Conservation (phyloP, 2,797 vertebrate species). For the Chloroceryle inda region DNA sequence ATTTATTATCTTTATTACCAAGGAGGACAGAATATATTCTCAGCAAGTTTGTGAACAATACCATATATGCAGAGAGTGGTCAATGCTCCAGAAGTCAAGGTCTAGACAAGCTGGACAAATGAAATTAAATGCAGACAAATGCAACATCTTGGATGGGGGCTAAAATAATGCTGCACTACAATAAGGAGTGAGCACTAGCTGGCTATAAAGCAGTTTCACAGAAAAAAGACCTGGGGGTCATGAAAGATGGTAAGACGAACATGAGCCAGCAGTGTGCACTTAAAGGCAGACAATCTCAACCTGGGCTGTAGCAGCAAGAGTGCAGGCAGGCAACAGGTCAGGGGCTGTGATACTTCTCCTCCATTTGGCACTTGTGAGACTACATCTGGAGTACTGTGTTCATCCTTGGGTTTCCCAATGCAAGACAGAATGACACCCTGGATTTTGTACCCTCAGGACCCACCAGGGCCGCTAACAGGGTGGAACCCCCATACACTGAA, state of each 20-base stretch:
- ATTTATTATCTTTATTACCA: background rate
- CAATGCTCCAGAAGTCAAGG: background rate
- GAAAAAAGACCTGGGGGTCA: background rate
- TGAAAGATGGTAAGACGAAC: background rate
- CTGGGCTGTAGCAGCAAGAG: background rate
- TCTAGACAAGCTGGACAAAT: background rate
- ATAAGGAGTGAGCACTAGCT: background rate
- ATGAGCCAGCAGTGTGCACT: background rate
- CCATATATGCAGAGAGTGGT: accelerated
- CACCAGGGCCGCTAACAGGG: background rate
- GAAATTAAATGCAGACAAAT: background rate
- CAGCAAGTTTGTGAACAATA: background rate
- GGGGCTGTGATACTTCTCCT: background rate
- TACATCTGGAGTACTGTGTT: background rate
- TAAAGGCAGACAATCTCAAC: background rate
- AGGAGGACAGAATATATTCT: background rate
- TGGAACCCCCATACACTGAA: background rate
- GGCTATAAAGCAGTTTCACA: background rate
- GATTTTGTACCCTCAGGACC: background rate
- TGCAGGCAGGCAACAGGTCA: background rate
- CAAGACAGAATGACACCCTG: background rate
- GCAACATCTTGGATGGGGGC: accelerated
- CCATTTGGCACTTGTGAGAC: background rate
- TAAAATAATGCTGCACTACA: background rate
- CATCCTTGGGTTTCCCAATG: background rate